These are phyloP conservation scores for Acholoe squamosa DNA, from an alignment of 2,888 invertebrate genomes.

Conservation along the genomic window DNA sequence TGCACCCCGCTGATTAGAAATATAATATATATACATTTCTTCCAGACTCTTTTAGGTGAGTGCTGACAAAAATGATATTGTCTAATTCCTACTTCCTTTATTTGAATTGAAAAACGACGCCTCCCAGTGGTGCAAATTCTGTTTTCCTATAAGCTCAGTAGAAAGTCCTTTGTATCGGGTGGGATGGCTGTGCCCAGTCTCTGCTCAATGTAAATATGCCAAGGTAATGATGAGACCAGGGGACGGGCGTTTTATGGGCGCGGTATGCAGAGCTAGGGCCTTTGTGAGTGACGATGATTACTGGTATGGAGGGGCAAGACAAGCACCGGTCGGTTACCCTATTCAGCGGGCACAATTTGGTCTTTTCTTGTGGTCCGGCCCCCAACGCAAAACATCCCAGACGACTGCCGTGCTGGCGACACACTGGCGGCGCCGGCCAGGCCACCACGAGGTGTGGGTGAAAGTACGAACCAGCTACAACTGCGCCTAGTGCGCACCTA, in stretches of 20 bases:
- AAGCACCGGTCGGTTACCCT: constrained; percentile 55
- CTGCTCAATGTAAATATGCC: constrained; percentile 41
- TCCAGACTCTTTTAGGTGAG: background rate
- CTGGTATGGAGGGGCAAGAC: constrained; percentile 60
- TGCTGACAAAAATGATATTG: background rate
- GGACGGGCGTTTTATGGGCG: constrained; percentile 47
- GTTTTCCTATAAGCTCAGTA: constrained; percentile 47
- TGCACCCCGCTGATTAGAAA: background rate
- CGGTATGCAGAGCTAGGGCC: background rate
- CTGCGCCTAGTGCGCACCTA: constrained; percentile 9
- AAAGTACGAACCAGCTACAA: constrained; percentile 46
- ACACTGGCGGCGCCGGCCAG: constrained; percentile 29
- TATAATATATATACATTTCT: background rate
- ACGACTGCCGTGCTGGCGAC: constrained; percentile 47
- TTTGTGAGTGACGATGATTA: constrained; percentile 54
- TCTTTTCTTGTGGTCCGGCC: constrained; percentile 56
- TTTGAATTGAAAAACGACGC: background rate
- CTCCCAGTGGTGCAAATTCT: constrained; percentile 32
- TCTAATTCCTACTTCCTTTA: constrained; percentile 25
- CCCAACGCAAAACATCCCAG: constrained; percentile 48
- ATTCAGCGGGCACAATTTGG: constrained; percentile 56
- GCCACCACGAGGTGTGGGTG: constrained; percentile 29
- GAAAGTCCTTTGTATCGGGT: constrained; percentile 1
- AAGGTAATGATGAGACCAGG: constrained; percentile 25
- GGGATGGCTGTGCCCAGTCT: background rate